A percentile compares a stretch with the other conserved stretches of the same genome.
Conservation (phyloP, 2,888 invertebrate species). For the Coelopa pilipes region DNA sequence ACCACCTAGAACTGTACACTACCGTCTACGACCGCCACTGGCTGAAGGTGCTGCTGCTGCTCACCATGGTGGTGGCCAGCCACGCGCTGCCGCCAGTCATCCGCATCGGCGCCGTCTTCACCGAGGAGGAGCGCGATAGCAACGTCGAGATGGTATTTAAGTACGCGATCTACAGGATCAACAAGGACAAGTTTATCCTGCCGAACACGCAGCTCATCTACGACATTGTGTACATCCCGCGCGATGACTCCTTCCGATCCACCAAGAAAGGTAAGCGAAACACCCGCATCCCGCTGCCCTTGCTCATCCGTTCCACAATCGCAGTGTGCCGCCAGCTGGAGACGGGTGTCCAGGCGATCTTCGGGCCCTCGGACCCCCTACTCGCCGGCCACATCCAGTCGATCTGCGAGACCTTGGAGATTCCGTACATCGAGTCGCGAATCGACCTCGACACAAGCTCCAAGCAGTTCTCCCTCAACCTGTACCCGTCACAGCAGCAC, state of each 20-base stretch:
- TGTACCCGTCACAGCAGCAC: conserved; percentile 85
- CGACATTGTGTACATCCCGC: conserved; percentile 89
- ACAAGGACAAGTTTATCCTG: conserved; percentile 84
- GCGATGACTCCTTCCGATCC: conserved; percentile 90
- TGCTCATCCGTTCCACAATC: too few relatives aligned
- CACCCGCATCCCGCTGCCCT: too few relatives aligned
- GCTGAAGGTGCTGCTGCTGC: conserved; percentile 37
- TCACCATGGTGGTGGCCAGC: conserved; percentile 55
- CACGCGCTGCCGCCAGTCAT: conserved; percentile 73
- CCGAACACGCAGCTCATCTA: conserved; percentile 91
- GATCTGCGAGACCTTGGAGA: conserved; percentile 87
- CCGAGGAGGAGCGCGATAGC: conserved; percentile 87
- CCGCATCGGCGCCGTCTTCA: conserved; percentile 86
- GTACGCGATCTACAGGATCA: conserved; percentile 93
- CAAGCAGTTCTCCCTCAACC: conserved; percentile 83
- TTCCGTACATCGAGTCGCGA: conserved; percentile 87
- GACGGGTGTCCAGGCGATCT: conserved; percentile 77
- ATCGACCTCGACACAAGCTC: conserved; percentile 72
- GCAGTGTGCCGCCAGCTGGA: conserved; percentile 72
- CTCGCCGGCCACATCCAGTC: conserved; percentile 87
- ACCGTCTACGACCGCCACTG: conserved; percentile 2
- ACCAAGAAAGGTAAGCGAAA: conserved; percentile 76
- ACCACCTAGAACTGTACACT: neutral
- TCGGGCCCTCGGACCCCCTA: conserved; percentile 84
- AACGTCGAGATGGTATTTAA: conserved; percentile 92